Percentiles rank a stretch among this genome's conserved stretches.
Conservation (phyloP, 1,140 invertebrate species). For the Luehdorfia chinensis region DNA sequence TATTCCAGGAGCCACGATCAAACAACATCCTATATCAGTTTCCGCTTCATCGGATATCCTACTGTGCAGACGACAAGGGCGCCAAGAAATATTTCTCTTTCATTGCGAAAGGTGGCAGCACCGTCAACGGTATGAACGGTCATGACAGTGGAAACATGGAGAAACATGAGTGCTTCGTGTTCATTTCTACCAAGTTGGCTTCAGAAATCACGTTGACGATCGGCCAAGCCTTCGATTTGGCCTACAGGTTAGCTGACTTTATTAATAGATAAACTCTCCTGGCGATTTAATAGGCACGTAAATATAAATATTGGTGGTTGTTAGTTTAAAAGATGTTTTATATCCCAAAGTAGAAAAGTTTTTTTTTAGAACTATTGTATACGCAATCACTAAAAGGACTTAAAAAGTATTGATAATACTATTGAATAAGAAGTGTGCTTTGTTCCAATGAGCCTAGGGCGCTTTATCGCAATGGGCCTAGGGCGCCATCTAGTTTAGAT, state of each 20-base stretch:
- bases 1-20: constrained; percentile 79
- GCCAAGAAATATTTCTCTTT: constrained; percentile 98
- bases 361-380: too few species aligned
- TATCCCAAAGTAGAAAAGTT: too few species aligned
- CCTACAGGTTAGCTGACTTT: constrained; percentile 83
- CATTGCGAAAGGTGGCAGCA: constrained; percentile 92
- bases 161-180: constrained; percentile 96
- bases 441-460: too few species aligned
- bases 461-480: too few species aligned
- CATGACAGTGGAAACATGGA: constrained; percentile 75
- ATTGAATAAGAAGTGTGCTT: too few species aligned
- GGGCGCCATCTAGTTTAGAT: too few species aligned
- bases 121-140: constrained; percentile 48
- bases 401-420: too few species aligned
- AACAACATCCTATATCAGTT: constrained; percentile 94
- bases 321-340: too few species aligned
- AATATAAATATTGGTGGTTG: too few species aligned
- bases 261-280: constrained; percentile 5
- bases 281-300: too few species aligned
- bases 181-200: constrained; percentile 96
- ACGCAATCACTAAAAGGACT: too few species aligned
- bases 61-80: constrained; percentile 98
- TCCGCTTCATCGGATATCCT: constrained; percentile 97
- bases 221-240: constrained; percentile 97
- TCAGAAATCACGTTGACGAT: constrained; percentile 98